Percentiles rank a stretch among this genome's conserved stretches.
These are phyloP conservation scores for Plumapathes pennacea DNA, from an alignment of 92 coral and sea anemone species.

Conservation along the genomic window DNA sequence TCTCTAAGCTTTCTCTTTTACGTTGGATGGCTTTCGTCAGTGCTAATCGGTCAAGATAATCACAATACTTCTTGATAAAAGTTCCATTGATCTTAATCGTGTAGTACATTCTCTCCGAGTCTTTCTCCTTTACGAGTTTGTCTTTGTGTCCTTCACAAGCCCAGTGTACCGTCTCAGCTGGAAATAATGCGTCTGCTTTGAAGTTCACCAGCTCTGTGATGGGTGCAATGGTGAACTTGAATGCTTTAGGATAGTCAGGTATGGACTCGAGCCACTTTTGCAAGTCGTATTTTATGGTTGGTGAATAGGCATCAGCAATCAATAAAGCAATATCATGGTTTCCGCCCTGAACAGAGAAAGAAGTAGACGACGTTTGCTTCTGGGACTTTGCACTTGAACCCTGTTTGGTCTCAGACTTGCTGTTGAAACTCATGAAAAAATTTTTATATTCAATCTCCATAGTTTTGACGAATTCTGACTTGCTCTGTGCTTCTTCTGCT, in stretches of 20 bases:
- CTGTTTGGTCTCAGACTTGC: conserved; percentile 4
- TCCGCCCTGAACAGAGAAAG: conserved; percentile 27
- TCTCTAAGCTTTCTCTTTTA: conserved; percentile 1
- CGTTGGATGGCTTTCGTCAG: background rate
- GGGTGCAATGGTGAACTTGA: conserved; percentile 2
- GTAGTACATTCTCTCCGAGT: background rate
- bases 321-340: conserved; percentile 17
- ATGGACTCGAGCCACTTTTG: conserved; percentile 43
- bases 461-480: conserved; percentile 17
- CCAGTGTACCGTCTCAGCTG: conserved; percentile 31
- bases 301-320: conserved; percentile 26
- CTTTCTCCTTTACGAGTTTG: conserved; percentile 2
- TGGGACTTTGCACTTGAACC: conserved; percentile 5
- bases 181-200: conserved; percentile 4
- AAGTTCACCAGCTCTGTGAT: conserved; percentile 6
- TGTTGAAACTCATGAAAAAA: conserved; percentile 26
- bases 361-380: conserved; percentile 9
- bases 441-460: conserved; percentile 26
- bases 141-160: conserved; percentile 29
- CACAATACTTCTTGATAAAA: background rate
- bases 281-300: conserved; percentile 22
- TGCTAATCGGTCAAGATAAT: background rate
- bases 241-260: conserved; percentile 41
- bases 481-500: conserved; percentile 3
- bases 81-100: background rate